Evolutionary conservation across 2,113 vertebrate species (phyloP).

Genomic region (Elanus axillaris): DNA sequence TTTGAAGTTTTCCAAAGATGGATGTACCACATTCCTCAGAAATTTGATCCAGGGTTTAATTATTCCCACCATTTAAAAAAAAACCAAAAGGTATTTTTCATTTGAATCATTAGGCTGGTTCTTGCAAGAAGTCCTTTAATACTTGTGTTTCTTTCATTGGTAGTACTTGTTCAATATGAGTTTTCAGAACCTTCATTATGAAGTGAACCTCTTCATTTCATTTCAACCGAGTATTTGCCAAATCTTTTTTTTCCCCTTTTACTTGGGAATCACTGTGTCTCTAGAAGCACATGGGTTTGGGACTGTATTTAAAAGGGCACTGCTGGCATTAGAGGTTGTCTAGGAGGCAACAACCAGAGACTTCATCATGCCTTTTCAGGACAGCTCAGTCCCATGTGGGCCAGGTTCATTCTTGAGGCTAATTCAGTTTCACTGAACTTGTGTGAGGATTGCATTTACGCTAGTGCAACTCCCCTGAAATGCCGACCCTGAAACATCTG

Average conservation of each 20-base stretch:
- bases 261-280: rapidly evolving
- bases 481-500: too few species aligned
- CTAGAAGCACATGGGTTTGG: background rate
- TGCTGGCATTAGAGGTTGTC: background rate
- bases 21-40: background rate
- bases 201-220: background rate
- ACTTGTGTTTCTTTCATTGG: background rate
- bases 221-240: background rate
- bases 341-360: background rate
- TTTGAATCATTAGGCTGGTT: background rate
- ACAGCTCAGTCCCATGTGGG: rapidly evolving
- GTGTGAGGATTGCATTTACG: background rate
- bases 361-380: background rate
- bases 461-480: background rate
- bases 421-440: background rate
- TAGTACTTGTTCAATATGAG: background rate
- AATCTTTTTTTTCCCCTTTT: background rate
- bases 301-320: background rate
- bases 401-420: background rate
- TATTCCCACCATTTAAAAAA: background rate
- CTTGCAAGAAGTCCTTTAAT: background rate
- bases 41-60: background rate
- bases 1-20: background rate
- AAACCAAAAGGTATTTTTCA: background rate
- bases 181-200: background rate